Evolutionary conservation across 2,888 invertebrate genomes (phyloP).

Genomic region (Pecten maximus): DNA sequence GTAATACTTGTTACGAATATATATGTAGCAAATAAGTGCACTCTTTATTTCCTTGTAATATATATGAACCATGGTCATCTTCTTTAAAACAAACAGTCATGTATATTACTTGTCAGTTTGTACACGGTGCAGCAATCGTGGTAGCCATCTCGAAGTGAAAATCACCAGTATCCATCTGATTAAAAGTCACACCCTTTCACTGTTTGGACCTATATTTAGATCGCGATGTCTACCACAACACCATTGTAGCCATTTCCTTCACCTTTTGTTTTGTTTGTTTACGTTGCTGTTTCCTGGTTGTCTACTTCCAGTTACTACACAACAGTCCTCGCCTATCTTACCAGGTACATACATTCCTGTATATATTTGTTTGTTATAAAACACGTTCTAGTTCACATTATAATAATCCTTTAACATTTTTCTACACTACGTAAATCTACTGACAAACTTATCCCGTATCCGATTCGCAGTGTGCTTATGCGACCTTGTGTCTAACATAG

Average conservation of each 20-base stretch:
- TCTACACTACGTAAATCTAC: neutral
- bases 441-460: neutral
- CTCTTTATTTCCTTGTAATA: neutral
- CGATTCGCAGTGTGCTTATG: neutral
- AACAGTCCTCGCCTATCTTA: neutral
- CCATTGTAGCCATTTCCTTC: neutral
- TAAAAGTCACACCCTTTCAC: neutral
- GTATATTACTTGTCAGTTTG: neutral
- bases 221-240: neutral
- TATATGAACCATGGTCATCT: too few relatives aligned
- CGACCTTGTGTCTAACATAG: neutral
- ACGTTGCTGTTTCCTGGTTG: neutral
- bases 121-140: neutral
- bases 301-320: neutral
- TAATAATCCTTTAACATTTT: neutral
- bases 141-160: neutral
- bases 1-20: neutral
- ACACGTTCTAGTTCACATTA: neutral
- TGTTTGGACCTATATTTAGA: neutral
- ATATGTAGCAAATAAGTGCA: neutral
- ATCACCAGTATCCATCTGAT: neutral
- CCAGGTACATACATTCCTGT: neutral
- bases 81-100: neutral
- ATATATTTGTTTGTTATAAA: neutral
- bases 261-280: constrained; percentile 20